Conservation (phyloP, 2,888 invertebrate species). For the Cenopis cana region DNA sequence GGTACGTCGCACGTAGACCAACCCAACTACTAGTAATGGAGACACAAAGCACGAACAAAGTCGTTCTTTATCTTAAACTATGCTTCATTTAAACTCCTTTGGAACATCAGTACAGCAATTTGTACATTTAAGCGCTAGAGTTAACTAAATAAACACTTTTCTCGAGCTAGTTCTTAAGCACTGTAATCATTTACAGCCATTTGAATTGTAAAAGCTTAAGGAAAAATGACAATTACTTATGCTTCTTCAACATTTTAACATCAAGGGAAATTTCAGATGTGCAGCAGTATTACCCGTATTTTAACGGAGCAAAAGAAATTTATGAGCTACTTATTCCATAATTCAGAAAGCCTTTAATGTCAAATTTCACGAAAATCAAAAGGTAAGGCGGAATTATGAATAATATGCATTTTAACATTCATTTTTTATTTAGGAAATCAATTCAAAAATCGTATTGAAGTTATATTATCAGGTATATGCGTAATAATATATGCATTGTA, state of each 20-base stretch:
- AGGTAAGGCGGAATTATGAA: not conserved
- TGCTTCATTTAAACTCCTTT: slow-evolving; percentile 26
- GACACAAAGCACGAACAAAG: not conserved
- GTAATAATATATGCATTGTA: too few species aligned
- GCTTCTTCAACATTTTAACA: not conserved
- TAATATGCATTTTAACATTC: not conserved
- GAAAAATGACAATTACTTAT: not conserved
- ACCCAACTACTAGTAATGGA: not conserved
- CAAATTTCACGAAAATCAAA: not conserved
- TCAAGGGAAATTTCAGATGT: not conserved
- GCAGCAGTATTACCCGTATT: not conserved
- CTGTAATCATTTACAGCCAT: slow-evolving; percentile 12
- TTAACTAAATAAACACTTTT: slow-evolving; percentile 23
- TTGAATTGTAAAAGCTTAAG: slow-evolving; percentile 14
- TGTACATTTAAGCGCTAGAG: slow-evolving; percentile 10
- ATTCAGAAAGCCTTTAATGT: not conserved
- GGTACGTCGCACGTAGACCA: not conserved
- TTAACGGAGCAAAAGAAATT: not conserved
- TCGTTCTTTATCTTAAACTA: slow-evolving; percentile 19
- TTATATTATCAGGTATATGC: too few species aligned
- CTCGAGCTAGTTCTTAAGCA: slow-evolving; percentile 4
- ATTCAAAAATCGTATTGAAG: too few species aligned
- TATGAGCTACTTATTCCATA: slow-evolving; percentile 3
- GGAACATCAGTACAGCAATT: slow-evolving; percentile 12
- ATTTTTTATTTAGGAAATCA: not conserved